Evolutionary conservation across 2,888 invertebrate species (phyloP), one percentile per base, ranked within the genome.

Genomic region (Micropterix aruncella): DNA sequence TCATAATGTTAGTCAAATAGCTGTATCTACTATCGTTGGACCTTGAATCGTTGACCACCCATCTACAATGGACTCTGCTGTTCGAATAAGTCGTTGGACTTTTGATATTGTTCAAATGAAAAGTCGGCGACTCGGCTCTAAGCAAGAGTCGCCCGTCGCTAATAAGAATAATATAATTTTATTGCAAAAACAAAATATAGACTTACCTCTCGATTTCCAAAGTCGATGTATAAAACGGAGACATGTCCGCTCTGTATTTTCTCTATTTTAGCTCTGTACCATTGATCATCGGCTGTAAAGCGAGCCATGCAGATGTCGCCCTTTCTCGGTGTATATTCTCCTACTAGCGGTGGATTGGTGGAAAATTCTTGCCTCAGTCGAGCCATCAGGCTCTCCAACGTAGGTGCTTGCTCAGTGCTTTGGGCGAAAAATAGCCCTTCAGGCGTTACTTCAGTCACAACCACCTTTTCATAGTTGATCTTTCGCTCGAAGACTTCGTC

Each of bases 211-310:
- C 86, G 78, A 63, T 99, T 99, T 52, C 99, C 99, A 59, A 93
- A 99, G 62, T 99, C 99, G 53, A 97, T 78, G 68, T 92, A 99
- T 50, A 87, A 75, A 19, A 99, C 85, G 43, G 79, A 78, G 12
- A 82, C 83, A 55, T 83, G 83, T 47, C 78, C 74, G 36, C 84
- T 83, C 43, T 75, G 65, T 2, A 88, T 65, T 56, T 80, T 86
- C 57, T 94, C 92, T n/a, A 96, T 78, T 61, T 83, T 88, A 1
- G 91, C 96, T 55, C 99, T 77, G 65, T 99, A 99, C 99, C 99
- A 99, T 57, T 89, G 83, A 51, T 87, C 83, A 59, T 96, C 96
- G 18, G 77, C 72, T 2, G 81, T 77, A 62, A 91, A 99, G 58
- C 74, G 68, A 19, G 96, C 94, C 16, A 94, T 96, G 58, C 94